A percentile compares a stretch with the other conserved stretches of the same genome.
Conservation (phyloP, 2,888 invertebrate species). For the Tenthredo notha region DNA sequence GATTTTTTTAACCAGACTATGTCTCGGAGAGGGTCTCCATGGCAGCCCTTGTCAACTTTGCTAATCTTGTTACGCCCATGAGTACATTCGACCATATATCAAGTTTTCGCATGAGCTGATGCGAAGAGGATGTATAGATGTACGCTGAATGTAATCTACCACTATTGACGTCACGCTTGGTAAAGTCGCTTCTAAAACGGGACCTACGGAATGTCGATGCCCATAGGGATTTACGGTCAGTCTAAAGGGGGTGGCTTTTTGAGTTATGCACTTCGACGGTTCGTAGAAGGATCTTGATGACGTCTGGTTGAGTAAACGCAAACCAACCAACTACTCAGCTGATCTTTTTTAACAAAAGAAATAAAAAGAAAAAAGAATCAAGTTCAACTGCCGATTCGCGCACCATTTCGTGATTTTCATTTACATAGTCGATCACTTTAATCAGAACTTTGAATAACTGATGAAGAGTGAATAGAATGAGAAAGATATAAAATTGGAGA, state of each 20-base stretch:
- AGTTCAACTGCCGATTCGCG: neutral
- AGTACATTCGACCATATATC: conserved; percentile 58
- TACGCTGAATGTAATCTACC: conserved; percentile 63
- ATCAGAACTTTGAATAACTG: neutral
- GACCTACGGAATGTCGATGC: conserved; percentile 38
- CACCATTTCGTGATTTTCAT: neutral
- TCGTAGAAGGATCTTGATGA: neutral
- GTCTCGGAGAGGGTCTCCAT: neutral
- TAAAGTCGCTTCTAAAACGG: conserved; percentile 39
- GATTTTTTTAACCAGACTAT: neutral
- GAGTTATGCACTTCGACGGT: neutral
- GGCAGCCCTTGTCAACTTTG: conserved; percentile 38
- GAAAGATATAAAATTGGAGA: neutral
- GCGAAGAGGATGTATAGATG: conserved; percentile 58
- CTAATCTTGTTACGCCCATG: conserved; percentile 52
- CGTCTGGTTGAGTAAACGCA: neutral
- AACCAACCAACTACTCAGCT: neutral
- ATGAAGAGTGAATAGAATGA: conserved; percentile 11
- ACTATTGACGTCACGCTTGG: conserved; percentile 58
- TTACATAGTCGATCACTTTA: neutral
- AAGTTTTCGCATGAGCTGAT: conserved; percentile 62
- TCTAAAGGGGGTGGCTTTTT: neutral
- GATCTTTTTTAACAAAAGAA: neutral
- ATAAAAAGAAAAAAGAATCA: neutral
- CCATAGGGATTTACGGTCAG: neutral